phyloP scores from a whole-genome alignment of 2,888 invertebrate species.

The Venustoraphidia nigricollis region DNA sequence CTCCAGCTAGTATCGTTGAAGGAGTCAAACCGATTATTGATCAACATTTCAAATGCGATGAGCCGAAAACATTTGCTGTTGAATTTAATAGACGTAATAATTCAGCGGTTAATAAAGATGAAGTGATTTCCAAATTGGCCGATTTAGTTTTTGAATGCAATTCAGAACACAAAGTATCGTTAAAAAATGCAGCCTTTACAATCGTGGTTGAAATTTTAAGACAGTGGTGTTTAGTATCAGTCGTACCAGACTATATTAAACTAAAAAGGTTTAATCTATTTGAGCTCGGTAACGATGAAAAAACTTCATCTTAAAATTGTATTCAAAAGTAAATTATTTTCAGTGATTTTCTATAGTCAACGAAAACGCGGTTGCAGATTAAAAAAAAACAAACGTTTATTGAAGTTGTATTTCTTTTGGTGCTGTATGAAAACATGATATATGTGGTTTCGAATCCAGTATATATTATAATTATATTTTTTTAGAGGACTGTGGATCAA shows the following conservation, averaged over 20 bases:
- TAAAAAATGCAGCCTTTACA: slow-evolving; percentile 60
- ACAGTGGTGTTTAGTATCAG: slow-evolving; percentile 61
- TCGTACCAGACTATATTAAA: slow-evolving; percentile 62
- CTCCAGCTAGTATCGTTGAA: slow-evolving; percentile 29
- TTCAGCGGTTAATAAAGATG: slow-evolving; percentile 49
- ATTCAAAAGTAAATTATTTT: too few relatives aligned
- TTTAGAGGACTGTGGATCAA: too few relatives aligned
- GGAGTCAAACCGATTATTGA: slow-evolving; percentile 51
- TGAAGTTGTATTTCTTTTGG: too few relatives aligned
- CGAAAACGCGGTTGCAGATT: too few relatives aligned
- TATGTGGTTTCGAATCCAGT: too few relatives aligned
- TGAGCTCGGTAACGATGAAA: slow-evolving; percentile 30
- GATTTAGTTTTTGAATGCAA: slow-evolving; percentile 53
- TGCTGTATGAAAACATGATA: too few relatives aligned
- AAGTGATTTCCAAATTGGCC: slow-evolving; percentile 58
- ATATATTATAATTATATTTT: too few relatives aligned
- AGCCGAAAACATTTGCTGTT: slow-evolving; percentile 58
- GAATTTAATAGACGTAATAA: slow-evolving; percentile 69
- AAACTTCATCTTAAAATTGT: too few relatives aligned
- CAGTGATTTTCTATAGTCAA: too few relatives aligned
- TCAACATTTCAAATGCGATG: slow-evolving; percentile 49
- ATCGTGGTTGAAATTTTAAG: slow-evolving; percentile 74
- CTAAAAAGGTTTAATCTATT: slow-evolving; percentile 75
- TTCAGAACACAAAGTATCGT: slow-evolving; percentile 57
- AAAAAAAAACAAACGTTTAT: too few relatives aligned